Evolutionary conservation across 2,888 invertebrate species (phyloP).

Genomic region (Emmelina monodactyla): DNA sequence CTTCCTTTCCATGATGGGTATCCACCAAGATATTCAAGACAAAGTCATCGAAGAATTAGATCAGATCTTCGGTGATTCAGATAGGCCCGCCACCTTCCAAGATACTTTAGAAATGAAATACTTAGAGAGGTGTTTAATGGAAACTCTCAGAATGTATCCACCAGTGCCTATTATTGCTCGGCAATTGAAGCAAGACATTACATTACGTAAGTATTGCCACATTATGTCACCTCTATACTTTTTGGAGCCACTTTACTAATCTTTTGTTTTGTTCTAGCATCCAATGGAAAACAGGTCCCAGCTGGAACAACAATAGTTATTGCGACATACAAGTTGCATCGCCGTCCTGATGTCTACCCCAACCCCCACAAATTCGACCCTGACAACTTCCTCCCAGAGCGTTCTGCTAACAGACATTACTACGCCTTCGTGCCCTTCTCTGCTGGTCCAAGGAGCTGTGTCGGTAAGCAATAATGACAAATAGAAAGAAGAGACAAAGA

Average conservation of each 20-base stretch:
- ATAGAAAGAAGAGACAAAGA: no score
- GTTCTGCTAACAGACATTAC: slow-evolving; percentile 78
- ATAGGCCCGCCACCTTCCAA: slow-evolving; percentile 79
- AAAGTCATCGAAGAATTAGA: slow-evolving; percentile 78
- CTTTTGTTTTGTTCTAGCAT: slow-evolving; percentile 39
- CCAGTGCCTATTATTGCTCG: slow-evolving; percentile 83
- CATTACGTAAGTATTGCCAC: slow-evolving; percentile 61
- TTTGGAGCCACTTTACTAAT: no score
- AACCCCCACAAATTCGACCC: slow-evolving; percentile 83
- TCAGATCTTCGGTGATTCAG: slow-evolving; percentile 77
- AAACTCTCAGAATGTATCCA: slow-evolving; percentile 80
- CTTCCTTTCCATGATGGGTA: slow-evolving; percentile 79
- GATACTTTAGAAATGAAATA: slow-evolving; percentile 89
- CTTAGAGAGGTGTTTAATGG: slow-evolving; percentile 81
- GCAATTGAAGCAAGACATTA: slow-evolving; percentile 74
- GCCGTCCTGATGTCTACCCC: slow-evolving; percentile 74
- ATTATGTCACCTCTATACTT: no score
- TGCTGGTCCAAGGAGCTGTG: slow-evolving; percentile 82
- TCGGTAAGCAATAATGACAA: slow-evolving; percentile 75
- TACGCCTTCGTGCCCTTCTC: slow-evolving; percentile 85
- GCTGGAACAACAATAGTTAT: slow-evolving; percentile 74
- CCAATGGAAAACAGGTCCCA: slow-evolving; percentile 72
- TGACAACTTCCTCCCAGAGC: slow-evolving; percentile 85
- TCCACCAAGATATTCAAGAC: slow-evolving; percentile 76
- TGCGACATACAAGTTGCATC: slow-evolving; percentile 73